Percentiles rank a stretch among this genome's conserved stretches.
phyloP scores from a whole-genome alignment of 2,113 vertebrate genomes.

The Morone chrysops region DNA sequence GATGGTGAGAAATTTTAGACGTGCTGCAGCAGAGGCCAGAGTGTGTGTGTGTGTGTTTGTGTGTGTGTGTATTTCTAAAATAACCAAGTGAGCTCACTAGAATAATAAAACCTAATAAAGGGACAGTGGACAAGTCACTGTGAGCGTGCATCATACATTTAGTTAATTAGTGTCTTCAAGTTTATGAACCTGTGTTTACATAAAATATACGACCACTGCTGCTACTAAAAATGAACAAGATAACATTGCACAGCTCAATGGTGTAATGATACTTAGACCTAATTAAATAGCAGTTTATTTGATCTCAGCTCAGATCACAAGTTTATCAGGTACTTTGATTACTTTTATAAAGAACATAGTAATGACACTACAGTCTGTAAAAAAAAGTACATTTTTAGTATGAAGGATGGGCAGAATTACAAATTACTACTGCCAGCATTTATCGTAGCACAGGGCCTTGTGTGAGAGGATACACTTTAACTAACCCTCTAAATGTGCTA shows the following conservation, averaged over 20 bases:
- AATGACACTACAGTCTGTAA: background rate
- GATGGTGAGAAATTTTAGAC: background rate
- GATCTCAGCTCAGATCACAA: background rate
- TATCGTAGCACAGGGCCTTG: background rate
- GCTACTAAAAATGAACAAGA: conserved; percentile 15
- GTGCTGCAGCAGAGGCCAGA: background rate
- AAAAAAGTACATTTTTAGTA: background rate
- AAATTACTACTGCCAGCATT: background rate
- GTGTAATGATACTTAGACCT: background rate
- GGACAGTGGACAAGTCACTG: conserved; percentile 20
- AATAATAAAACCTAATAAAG: conserved; percentile 56
- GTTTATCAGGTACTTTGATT: background rate
- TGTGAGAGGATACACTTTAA: background rate
- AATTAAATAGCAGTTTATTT: conserved; percentile 9
- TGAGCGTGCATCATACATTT: conserved; percentile 37
- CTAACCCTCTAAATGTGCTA: background rate
- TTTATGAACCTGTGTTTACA: conserved; percentile 30
- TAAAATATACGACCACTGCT: background rate
- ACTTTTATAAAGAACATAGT: background rate
- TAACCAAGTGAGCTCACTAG: conserved; percentile 35
- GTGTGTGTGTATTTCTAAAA: conserved; percentile 16
- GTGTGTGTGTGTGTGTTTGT: background rate
- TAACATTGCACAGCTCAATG: background rate
- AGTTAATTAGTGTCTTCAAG: conserved; percentile 34
- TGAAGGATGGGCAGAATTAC: background rate